Conservation (phyloP, 2,797 vertebrate genomes). For the Potorous gilbertii region DNA sequence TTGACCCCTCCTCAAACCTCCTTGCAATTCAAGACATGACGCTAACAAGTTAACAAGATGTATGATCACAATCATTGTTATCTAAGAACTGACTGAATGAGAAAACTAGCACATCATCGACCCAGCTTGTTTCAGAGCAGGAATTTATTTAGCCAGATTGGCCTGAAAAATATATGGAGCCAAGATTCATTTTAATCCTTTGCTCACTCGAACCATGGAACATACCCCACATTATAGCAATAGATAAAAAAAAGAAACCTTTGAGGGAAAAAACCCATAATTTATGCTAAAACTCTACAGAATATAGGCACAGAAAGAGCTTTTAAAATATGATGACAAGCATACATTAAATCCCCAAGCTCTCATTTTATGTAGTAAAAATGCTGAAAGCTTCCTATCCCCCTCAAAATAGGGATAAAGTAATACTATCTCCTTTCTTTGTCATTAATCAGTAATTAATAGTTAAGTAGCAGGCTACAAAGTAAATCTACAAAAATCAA, state of each 20-base stretch:
- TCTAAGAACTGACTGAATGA: not conserved
- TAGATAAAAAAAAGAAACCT: not conserved
- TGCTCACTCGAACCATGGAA: not conserved
- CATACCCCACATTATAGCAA: not conserved
- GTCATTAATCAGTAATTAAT: not conserved
- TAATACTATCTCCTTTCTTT: not conserved
- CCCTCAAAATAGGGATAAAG: not conserved
- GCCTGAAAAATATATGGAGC: not conserved
- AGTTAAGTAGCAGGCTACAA: not conserved
- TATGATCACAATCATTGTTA: not conserved
- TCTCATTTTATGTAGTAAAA: not conserved
- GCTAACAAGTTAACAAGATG: constrained; percentile 21
- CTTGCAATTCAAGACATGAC: constrained; percentile 33
- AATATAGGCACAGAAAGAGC: not conserved
- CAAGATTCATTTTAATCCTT: not conserved
- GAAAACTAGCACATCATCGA: not conserved
- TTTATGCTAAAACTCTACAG: not conserved
- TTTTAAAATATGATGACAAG: not conserved
- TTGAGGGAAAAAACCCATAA: not conserved
- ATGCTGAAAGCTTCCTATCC: not conserved
- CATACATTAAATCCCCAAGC: not conserved
- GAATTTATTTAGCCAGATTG: not conserved
- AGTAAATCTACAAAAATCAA: not conserved
- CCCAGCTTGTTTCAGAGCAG: not conserved
- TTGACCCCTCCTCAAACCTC: not conserved